Conservation (phyloP, 2,888 invertebrate genomes). For the Germaria angustata region DNA sequence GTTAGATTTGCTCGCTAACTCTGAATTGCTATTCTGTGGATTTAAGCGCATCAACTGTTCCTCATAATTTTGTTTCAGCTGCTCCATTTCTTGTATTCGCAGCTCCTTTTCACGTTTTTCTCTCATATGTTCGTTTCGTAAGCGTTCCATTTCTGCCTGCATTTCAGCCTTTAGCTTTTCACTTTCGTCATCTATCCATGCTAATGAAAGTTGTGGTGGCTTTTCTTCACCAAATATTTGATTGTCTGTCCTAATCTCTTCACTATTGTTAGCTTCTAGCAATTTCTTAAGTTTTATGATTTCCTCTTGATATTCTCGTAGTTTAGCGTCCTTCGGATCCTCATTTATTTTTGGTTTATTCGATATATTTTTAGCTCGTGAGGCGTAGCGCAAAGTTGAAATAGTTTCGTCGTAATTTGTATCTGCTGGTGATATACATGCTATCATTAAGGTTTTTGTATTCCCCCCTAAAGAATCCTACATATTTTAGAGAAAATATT, state of each 20-base stretch:
- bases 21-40: background rate
- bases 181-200: conserved; percentile 81
- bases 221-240: conserved; percentile 80
- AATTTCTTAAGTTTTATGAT: conserved; percentile 83
- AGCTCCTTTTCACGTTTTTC: conserved; percentile 73
- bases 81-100: conserved; percentile 70
- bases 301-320: conserved; percentile 92
- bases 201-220: conserved; percentile 10
- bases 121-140: conserved; percentile 74
- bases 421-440: conserved; percentile 90
- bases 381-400: conserved; percentile 90
- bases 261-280: conserved; percentile 68
- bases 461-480: conserved; percentile 92
- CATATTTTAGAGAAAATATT: conserved; percentile 28
- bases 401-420: conserved; percentile 91
- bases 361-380: conserved; percentile 91
- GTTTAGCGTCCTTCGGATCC: conserved; percentile 93
- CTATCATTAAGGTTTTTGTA: conserved; percentile 93
- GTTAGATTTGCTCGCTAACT: background rate
- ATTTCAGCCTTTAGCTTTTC: conserved; percentile 72
- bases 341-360: conserved; percentile 92
- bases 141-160: conserved; percentile 78
- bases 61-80: conserved; percentile 71
- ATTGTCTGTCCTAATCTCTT: conserved; percentile 74
- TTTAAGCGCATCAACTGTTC: conserved; percentile 68